Evolutionary conservation across 1,140 invertebrate genomes (phyloP).

Genomic region (Hylaeus volcanicus): DNA sequence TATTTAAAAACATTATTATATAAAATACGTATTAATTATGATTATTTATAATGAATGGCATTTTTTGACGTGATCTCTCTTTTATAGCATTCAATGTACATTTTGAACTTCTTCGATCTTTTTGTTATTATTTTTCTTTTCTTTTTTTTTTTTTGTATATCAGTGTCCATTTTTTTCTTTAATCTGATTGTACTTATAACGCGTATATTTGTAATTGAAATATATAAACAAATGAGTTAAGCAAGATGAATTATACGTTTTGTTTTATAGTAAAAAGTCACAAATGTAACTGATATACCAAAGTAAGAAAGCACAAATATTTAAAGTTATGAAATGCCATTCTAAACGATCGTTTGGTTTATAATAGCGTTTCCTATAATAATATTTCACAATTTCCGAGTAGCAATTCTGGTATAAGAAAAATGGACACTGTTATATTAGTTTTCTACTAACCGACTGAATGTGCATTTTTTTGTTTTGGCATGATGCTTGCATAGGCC

Average conservation of each 20-base stretch:
- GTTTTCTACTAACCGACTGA: constrained; percentile 73
- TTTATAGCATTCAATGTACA: constrained; percentile 33
- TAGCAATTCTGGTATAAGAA: constrained; percentile 35
- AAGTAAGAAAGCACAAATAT: not conserved
- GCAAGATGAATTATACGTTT: not conserved
- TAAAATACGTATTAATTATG: constrained; percentile 6
- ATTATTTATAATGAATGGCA: constrained; percentile 13
- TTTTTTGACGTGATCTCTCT: constrained; percentile 15
- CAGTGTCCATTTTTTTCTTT: constrained; percentile 69
- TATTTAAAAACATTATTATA: constrained; percentile 5
- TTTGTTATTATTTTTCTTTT: constrained; percentile 39
- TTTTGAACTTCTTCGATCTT: constrained; percentile 24
- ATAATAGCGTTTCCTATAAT: not conserved
- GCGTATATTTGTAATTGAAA: not conserved
- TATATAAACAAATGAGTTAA: not conserved
- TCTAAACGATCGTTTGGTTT: not conserved
- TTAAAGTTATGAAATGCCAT: not conserved
- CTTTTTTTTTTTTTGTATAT: constrained; percentile 39
- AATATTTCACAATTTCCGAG: not conserved
- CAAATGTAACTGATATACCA: constrained; percentile 3
- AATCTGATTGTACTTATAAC: not conserved
- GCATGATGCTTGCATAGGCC: constrained; percentile 78
- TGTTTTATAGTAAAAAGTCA: not conserved
- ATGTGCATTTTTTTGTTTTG: constrained; percentile 76
- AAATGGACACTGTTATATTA: constrained; percentile 69